Percentiles rank a stretch among this genome's conserved stretches.
Conservation (phyloP, 2,113 vertebrate genomes). For the Xiphophorus hellerii region DNA sequence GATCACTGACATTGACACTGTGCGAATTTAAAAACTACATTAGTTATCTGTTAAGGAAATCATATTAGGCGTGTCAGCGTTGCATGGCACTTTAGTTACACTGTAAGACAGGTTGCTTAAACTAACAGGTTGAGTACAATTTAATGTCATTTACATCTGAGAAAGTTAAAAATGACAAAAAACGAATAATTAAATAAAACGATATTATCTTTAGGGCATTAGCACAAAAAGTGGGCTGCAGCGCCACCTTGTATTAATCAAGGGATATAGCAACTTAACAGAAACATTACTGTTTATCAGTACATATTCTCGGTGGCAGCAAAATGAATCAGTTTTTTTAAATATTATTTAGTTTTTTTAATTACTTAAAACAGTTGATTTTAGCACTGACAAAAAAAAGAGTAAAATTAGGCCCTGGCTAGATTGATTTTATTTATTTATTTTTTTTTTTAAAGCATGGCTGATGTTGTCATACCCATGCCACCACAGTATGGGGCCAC, state of each 20-base stretch:
- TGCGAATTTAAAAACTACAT: conserved; percentile 68
- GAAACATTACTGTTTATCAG: background rate
- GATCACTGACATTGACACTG: conserved; percentile 75
- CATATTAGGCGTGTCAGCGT: conserved; percentile 35
- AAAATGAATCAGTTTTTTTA: background rate
- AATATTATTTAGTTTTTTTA: too few relatives aligned
- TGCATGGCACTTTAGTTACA: conserved; percentile 38
- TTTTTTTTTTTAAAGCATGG: too few relatives aligned
- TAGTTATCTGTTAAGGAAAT: conserved; percentile 47
- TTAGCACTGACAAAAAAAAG: background rate
- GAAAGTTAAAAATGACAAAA: background rate
- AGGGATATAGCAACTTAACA: background rate
- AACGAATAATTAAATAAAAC: background rate
- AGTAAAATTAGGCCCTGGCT: too few relatives aligned
- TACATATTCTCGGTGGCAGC: background rate
- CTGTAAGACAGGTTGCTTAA: background rate
- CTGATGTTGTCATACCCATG: too few relatives aligned
- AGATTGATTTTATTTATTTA: too few relatives aligned
- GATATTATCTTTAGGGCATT: background rate
- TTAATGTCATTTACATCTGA: background rate
- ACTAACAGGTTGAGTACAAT: background rate
- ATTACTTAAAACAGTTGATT: background rate
- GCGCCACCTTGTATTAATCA: background rate
- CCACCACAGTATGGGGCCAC: too few relatives aligned
- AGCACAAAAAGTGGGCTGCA: background rate